These are phyloP conservation scores for Plutomurus gul DNA, from an alignment of 1,140 invertebrate genomes.

Conservation along the genomic window DNA sequence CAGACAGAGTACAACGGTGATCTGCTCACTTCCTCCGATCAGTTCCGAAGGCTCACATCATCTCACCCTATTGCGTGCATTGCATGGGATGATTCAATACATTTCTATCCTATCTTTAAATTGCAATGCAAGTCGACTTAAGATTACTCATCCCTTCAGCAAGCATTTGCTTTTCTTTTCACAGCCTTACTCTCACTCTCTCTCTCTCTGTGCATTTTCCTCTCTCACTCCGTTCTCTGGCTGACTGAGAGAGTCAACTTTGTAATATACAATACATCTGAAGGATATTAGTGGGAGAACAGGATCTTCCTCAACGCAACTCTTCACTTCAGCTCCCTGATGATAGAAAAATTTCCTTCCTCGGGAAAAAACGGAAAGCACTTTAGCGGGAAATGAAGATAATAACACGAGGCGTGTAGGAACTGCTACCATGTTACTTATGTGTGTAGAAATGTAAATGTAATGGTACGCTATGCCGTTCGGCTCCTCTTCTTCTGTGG, in stretches of 20 bases:
- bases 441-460: background rate
- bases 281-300: no score
- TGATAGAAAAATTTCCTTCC: constrained; percentile 1
- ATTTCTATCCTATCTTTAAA: constrained; percentile 16
- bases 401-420: background rate
- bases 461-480: background rate
- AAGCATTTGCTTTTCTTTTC: constrained; percentile 3
- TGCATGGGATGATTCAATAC: constrained; percentile 4
- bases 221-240: background rate
- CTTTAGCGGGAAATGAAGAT: constrained; percentile 19
- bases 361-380: background rate
- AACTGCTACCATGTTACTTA: background rate
- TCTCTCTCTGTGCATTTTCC: background rate
- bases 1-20: background rate
- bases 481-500: no score
- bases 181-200: background rate
- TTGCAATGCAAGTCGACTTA: constrained; percentile 22
- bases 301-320: no score
- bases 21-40: background rate
- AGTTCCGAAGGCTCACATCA: no score
- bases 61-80: background rate
- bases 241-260: no score
- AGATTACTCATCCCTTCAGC: constrained; percentile 24
- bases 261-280: no score
- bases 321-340: background rate